Conservation (phyloP, 2,113 vertebrate species). For the Tautogolabrus adspersus region DNA sequence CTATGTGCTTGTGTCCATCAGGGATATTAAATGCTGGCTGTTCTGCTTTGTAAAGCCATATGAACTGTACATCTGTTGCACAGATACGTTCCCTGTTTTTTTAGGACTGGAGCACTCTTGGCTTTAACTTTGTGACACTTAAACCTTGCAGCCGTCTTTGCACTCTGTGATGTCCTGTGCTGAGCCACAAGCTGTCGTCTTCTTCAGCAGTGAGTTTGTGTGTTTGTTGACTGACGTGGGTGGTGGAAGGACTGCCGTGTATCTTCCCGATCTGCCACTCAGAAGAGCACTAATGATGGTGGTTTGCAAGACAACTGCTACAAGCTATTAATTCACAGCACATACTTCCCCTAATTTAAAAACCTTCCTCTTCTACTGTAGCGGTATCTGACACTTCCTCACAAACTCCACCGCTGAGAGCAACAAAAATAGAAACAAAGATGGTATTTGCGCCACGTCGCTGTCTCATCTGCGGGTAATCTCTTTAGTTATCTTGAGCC, state of each 20-base stretch:
- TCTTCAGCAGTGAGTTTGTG: conserved; percentile 20
- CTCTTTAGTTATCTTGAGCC: conserved; percentile 41
- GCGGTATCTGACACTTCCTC: conserved; percentile 16
- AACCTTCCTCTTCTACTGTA: conserved; percentile 5
- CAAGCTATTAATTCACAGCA: neutral
- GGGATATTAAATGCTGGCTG: too few species aligned
- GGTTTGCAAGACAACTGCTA: conserved; percentile 21
- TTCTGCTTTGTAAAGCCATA: neutral
- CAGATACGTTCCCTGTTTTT: neutral
- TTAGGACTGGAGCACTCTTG: conserved; percentile 5
- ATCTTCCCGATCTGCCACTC: conserved; percentile 16
- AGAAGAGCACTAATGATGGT: neutral
- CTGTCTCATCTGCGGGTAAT: conserved; percentile 50
- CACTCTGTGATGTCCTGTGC: neutral
- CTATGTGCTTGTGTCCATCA: too few species aligned
- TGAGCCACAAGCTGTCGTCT: conserved; percentile 49
- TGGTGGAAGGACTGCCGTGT: conserved; percentile 21
- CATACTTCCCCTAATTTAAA: conserved; percentile 23
- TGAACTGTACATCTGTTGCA: neutral
- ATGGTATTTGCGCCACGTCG: conserved; percentile 35
- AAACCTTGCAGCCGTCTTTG: conserved; percentile 19
- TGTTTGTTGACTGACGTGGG: conserved; percentile 12
- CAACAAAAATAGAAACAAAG: neutral
- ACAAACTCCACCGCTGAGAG: conserved; percentile 6
- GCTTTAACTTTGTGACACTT: conserved; percentile 14